phyloP scores from a whole-genome alignment of 2,797 vertebrate species.

The Paramormyrops hopkinsi region DNA sequence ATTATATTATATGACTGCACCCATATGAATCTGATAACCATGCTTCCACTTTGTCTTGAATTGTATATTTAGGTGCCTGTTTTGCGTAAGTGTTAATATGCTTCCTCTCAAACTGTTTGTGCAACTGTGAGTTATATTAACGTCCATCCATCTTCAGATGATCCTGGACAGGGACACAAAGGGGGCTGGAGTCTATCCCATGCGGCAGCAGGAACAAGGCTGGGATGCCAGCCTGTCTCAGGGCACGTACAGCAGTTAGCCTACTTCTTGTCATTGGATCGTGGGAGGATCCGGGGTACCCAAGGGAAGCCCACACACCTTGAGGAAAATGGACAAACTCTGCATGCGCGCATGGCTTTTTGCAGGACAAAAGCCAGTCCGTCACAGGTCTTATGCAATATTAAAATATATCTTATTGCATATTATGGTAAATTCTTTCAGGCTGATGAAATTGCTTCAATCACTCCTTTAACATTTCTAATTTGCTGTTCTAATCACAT shows the following conservation, averaged over 20 bases:
- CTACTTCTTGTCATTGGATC: background rate
- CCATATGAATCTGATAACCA: background rate
- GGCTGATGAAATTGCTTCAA: background rate
- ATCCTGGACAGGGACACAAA: background rate
- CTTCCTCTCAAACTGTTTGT: background rate
- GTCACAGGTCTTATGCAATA: background rate
- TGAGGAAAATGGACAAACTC: background rate
- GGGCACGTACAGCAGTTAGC: background rate
- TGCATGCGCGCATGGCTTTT: background rate
- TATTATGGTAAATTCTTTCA: background rate
- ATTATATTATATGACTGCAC: background rate
- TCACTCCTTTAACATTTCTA: background rate
- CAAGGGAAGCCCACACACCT: background rate
- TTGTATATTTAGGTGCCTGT: background rate
- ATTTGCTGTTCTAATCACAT: slow-evolving; percentile 7
- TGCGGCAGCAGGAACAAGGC: background rate
- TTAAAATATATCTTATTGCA: background rate
- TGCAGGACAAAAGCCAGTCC: background rate
- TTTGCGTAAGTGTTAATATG: background rate
- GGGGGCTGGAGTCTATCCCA: background rate
- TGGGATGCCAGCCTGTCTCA: background rate
- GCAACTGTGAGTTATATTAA: background rate
- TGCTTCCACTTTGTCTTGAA: background rate
- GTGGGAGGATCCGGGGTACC: background rate
- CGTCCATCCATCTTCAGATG: background rate